A percentile compares a stretch with the other conserved stretches of the same genome.
Evolutionary conservation across 2,888 invertebrate species (phyloP).

Genomic region (Marasmarcha lunaedactyla): DNA sequence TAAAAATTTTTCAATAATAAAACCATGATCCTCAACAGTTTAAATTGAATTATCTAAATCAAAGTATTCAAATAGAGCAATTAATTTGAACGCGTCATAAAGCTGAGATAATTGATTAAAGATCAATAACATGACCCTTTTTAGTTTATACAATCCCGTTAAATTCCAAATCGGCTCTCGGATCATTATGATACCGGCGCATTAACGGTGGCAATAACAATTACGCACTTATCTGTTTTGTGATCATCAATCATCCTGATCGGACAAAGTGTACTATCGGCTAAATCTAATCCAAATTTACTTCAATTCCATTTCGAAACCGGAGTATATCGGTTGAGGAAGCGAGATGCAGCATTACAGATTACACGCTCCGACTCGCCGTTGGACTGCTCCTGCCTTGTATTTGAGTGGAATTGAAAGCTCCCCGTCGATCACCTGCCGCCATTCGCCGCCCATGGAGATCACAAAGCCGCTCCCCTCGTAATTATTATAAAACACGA

Average conservation of each 20-base stretch:
- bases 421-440: slow-evolving; percentile 11
- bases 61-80: too few relatives aligned
- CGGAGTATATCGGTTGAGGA: neutral
- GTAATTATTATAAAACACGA: slow-evolving; percentile 63
- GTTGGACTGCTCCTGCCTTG: neutral
- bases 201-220: neutral
- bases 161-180: neutral
- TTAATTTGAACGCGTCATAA: too few relatives aligned
- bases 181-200: neutral
- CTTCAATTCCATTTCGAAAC: neutral
- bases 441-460: slow-evolving; percentile 25
- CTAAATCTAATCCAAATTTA: too few relatives aligned
- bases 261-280: too few relatives aligned
- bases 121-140: too few relatives aligned
- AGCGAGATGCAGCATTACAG: neutral
- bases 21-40: too few relatives aligned
- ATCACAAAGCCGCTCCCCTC: slow-evolving; percentile 38
- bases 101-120: too few relatives aligned
- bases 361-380: neutral
- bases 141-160: neutral
- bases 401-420: neutral
- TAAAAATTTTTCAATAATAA: too few relatives aligned
- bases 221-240: neutral
- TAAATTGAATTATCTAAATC: too few relatives aligned
- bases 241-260: neutral